phyloP scores from a whole-genome alignment of 2,797 vertebrate species.

The Anisognathus igniventris region DNA sequence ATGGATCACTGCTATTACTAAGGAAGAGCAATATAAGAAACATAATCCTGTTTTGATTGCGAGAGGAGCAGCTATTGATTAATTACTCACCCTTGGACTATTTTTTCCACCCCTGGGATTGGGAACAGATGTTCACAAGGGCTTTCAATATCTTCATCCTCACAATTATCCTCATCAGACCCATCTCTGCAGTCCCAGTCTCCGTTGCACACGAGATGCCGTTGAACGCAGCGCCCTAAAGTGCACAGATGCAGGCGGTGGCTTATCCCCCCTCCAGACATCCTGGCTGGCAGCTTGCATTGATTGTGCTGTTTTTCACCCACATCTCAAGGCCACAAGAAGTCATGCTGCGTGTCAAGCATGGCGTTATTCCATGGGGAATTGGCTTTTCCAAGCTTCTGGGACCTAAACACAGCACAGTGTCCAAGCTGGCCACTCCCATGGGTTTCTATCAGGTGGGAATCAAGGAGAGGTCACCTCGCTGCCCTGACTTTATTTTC shows the following conservation, averaged over 20 bases:
- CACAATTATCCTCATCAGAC: constrained; percentile 84
- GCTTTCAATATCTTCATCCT: constrained; percentile 41
- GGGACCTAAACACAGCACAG: fast-evolving
- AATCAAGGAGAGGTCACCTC: background rate
- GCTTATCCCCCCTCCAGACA: background rate
- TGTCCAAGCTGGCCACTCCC: background rate
- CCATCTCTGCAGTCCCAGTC: constrained; percentile 82
- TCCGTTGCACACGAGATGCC: constrained; percentile 84
- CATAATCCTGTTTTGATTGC: background rate
- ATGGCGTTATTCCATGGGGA: fast-evolving
- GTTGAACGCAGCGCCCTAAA: constrained; percentile 87
- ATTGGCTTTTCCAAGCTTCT: background rate
- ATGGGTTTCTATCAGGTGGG: background rate
- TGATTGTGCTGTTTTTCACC: background rate
- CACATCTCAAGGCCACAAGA: background rate
- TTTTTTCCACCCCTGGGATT: constrained; percentile 82
- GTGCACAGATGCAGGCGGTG: background rate
- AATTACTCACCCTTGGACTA: constrained; percentile 79
- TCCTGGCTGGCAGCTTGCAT: background rate
- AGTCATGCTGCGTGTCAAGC: background rate
- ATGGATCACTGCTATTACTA: background rate
- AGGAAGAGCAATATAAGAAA: background rate
- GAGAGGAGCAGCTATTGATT: background rate
- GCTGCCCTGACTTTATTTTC: background rate
- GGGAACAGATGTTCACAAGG: constrained; percentile 77